A percentile compares a stretch with the other conserved stretches of the same genome.
These are phyloP conservation scores for Scylla paramamosain DNA, from an alignment of 1,140 invertebrate genomes.

Conservation along the genomic window DNA sequence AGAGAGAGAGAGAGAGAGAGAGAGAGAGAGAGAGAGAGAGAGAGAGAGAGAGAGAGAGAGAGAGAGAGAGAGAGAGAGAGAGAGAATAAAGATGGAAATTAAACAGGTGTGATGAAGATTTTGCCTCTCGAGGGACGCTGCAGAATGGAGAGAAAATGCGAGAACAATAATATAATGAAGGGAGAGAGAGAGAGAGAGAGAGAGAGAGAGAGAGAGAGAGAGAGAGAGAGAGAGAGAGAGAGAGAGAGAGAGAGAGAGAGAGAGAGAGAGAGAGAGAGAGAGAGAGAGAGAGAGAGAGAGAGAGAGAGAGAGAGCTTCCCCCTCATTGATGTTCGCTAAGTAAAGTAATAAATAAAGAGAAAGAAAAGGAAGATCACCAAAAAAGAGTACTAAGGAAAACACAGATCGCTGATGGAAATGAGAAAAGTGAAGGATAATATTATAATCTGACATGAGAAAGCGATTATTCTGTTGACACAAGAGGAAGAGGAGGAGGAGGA, in stretches of 20 bases:
- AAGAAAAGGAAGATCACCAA: neutral
- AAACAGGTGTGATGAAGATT: neutral
- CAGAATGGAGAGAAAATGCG: neutral
- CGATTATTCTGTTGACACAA: neutral
- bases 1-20: too few relatives aligned
- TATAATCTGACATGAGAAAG: neutral
- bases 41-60: too few relatives aligned
- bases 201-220: slow-evolving; percentile 39
- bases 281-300: neutral
- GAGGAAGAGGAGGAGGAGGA: slow-evolving; percentile 38
- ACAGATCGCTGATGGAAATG: neutral
- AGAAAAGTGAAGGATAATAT: neutral
- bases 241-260: slow-evolving; percentile 27
- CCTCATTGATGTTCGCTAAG: too few relatives aligned
- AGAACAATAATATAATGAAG: neutral
- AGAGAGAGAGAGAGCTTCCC: neutral
- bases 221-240: slow-evolving; percentile 8
- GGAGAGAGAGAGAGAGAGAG: neutral
- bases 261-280: slow-evolving; percentile 24
- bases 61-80: neutral
- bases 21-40: too few relatives aligned
- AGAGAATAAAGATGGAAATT: neutral
- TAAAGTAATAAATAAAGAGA: neutral
- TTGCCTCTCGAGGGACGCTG: neutral
- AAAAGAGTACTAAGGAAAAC: neutral